Percentiles rank a stretch among this genome's conserved stretches.
Evolutionary conservation across 2,113 vertebrate species (phyloP).

Genomic region (Cebus imitator): DNA sequence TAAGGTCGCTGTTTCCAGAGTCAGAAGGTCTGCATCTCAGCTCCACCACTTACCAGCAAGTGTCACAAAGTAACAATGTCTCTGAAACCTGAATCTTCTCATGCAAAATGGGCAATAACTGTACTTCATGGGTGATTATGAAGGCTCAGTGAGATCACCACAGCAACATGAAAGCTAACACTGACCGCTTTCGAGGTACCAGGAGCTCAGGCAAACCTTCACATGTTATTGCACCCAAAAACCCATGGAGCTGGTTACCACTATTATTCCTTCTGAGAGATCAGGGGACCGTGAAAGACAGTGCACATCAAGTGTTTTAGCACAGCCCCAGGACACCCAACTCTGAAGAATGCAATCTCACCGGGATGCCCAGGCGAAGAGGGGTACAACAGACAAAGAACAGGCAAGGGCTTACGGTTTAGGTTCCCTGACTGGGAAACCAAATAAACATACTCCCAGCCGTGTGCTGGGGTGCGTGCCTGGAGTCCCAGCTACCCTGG

Average conservation of each 20-base stretch:
- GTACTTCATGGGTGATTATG: background rate
- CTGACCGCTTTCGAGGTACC: background rate
- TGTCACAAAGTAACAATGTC: background rate
- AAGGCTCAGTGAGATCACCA: background rate
- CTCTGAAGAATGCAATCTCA: background rate
- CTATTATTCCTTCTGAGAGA: background rate
- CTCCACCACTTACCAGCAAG: background rate
- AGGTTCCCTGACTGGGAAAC: background rate
- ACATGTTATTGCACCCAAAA: background rate
- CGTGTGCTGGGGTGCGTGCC: background rate
- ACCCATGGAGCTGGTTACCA: background rate
- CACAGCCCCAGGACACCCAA: background rate
- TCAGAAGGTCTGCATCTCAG: background rate
- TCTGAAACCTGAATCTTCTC: background rate
- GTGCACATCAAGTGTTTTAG: background rate
- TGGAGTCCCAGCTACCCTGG: background rate
- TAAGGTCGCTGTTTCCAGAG: background rate
- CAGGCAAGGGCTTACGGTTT: background rate
- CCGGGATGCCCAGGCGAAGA: background rate
- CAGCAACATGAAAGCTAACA: accelerated
- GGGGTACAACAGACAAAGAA: no score
- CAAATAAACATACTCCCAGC: background rate
- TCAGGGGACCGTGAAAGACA: background rate
- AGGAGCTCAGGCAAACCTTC: background rate
- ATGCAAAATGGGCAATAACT: background rate